A percentile compares a stretch with the other conserved stretches of the same genome.
These are phyloP conservation scores for Orcinus orca DNA, from an alignment of 2,113 vertebrate species.

Conservation along the genomic window DNA sequence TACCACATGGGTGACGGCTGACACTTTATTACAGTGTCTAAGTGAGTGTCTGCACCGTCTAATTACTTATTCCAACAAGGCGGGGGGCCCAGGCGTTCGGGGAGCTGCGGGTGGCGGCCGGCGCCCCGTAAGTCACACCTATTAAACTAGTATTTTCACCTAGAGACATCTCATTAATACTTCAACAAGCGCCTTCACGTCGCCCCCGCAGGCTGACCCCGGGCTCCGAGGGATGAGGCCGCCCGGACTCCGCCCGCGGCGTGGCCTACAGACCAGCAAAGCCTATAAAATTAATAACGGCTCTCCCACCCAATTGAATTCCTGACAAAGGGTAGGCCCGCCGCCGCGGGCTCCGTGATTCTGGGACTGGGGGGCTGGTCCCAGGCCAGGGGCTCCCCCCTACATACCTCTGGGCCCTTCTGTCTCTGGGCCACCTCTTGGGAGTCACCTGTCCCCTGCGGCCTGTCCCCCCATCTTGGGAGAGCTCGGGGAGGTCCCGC, in stretches of 20 bases:
- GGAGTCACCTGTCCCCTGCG: no score
- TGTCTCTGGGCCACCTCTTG: rapidly evolving
- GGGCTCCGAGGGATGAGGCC: constrained; percentile 84
- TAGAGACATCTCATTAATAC: constrained; percentile 98
- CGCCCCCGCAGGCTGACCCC: constrained; percentile 88
- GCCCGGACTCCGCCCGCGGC: constrained; percentile 82
- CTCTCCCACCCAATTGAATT: constrained; percentile 85
- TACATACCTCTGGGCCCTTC: rapidly evolving
- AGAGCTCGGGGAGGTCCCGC: neutral
- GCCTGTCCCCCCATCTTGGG: no score
- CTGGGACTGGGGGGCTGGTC: neutral
- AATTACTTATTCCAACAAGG: constrained; percentile 88
- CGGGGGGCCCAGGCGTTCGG: constrained; percentile 80
- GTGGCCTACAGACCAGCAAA: constrained; percentile 82
- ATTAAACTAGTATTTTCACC: constrained; percentile 99
- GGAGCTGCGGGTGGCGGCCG: constrained; percentile 56
- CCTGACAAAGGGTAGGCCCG: constrained; percentile 78
- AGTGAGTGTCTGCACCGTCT: constrained; percentile 86
- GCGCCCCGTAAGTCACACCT: constrained; percentile 93
- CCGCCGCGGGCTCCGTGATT: neutral
- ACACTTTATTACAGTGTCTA: constrained; percentile 89
- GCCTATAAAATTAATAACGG: constrained; percentile 87
- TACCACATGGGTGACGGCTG: constrained; percentile 85
- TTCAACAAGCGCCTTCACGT: constrained; percentile 87
- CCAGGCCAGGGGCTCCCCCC: rapidly evolving